Percentiles rank a stretch among this genome's conserved stretches.
Evolutionary conservation across 1,140 invertebrate genomes (phyloP).

Genomic region (Papilio xuthus): DNA sequence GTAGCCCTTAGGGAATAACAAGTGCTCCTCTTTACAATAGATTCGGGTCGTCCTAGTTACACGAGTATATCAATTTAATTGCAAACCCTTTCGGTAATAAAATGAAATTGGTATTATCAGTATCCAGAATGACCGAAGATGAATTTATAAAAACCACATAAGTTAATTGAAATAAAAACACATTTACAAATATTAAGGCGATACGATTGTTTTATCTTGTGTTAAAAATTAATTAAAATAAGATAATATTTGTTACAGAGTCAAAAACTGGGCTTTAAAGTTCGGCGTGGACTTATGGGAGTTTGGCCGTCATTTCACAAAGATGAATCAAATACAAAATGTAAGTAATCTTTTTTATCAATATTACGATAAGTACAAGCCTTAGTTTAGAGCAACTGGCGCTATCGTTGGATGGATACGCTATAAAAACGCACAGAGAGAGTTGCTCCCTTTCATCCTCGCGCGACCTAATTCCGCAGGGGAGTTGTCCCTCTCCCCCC

Average conservation of each 20-base stretch:
- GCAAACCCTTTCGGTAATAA: neutral
- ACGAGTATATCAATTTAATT: neutral
- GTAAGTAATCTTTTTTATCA: conserved; percentile 82
- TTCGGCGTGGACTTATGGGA: conserved; percentile 95
- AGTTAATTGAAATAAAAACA: neutral
- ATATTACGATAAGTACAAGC: conserved; percentile 15
- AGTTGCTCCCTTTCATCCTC: conserved; percentile 32
- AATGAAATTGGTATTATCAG: neutral
- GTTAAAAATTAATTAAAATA: neutral
- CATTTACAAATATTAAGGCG: neutral
- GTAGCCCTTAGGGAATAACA: neutral
- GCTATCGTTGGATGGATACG: conserved; percentile 29
- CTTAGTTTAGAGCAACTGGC: conserved; percentile 24
- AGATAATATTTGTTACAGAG: conserved; percentile 85
- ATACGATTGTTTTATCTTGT: no score
- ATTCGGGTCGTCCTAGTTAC: neutral
- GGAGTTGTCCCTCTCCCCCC: neutral
- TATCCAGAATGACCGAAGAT: neutral
- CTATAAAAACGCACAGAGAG: conserved; percentile 34
- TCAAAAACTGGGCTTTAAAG: conserved; percentile 94
- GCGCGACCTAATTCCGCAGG: conserved; percentile 34
- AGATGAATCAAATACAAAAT: conserved; percentile 92
- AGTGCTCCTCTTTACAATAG: neutral
- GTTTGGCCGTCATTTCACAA: conserved; percentile 92
- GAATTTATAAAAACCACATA: conserved; percentile 30